phyloP scores from a whole-genome alignment of 2,113 vertebrate genomes.

The Pollachius pollachius region DNA sequence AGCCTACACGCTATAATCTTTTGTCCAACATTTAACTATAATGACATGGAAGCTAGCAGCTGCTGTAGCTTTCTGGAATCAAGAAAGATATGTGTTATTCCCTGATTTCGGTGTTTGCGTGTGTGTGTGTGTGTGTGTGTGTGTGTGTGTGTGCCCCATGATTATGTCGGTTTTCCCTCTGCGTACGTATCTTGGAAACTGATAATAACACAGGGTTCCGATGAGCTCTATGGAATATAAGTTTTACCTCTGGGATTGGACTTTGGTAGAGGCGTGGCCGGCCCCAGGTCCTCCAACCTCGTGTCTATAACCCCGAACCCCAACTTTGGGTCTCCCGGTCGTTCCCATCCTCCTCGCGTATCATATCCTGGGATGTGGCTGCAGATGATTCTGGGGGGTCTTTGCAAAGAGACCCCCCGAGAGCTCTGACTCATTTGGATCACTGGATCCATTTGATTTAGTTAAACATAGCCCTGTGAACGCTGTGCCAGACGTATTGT shows the following conservation, averaged over 20 bases:
- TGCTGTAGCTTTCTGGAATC: slow-evolving; percentile 1
- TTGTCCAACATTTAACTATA: slow-evolving; percentile 29
- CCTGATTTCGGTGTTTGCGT: not conserved
- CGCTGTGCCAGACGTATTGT: too few species aligned
- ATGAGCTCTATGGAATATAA: not conserved
- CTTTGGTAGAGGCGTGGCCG: slow-evolving; percentile 21
- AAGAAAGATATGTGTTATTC: slow-evolving; percentile 28
- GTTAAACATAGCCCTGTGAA: too few species aligned
- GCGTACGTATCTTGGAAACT: slow-evolving; percentile 17
- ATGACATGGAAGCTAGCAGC: slow-evolving; percentile 10
- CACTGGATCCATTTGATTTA: not conserved
- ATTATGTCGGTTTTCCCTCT: not conserved
- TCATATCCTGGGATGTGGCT: slow-evolving; percentile 1
- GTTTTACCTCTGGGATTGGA: slow-evolving; percentile 24
- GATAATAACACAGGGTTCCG: slow-evolving; percentile 8
- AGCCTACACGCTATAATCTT: slow-evolving; percentile 27
- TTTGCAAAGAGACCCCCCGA: too few species aligned
- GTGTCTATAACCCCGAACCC: slow-evolving; percentile 20
- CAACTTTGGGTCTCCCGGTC: slow-evolving; percentile 30
- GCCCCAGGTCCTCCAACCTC: slow-evolving; percentile 17
- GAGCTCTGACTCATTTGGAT: too few species aligned
- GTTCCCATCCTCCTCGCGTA: slow-evolving; percentile 11
- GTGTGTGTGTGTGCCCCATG: not conserved
- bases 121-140: not conserved
- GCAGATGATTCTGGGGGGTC: not conserved